A percentile compares a stretch with the other conserved stretches of the same genome.
Conservation (phyloP, 2,113 vertebrate species). For the Tetrax tetrax region DNA sequence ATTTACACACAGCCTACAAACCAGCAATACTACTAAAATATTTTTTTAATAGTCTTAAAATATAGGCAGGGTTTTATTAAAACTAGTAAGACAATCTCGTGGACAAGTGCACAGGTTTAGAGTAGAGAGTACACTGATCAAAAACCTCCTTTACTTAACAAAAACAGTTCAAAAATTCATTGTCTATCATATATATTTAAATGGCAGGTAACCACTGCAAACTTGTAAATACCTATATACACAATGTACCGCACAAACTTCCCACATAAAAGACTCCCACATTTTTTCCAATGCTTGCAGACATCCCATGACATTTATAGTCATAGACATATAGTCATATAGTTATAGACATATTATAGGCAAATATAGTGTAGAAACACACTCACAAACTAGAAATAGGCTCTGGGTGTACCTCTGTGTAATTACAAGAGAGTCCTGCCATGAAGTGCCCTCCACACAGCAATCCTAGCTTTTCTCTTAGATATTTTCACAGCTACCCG, state of each 20-base stretch:
- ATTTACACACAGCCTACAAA: constrained; percentile 20
- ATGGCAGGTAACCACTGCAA: not conserved
- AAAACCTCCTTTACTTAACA: not conserved
- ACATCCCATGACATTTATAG: not conserved
- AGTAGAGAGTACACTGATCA: not conserved
- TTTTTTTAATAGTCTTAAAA: not conserved
- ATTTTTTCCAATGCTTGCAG: not conserved
- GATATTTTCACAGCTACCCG: not conserved
- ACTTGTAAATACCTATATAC: not conserved
- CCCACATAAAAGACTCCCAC: not conserved
- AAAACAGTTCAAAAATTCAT: not conserved
- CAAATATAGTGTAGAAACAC: not conserved
- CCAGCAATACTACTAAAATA: not conserved
- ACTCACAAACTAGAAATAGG: not conserved
- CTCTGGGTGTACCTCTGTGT: not conserved
- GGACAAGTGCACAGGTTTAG: not conserved
- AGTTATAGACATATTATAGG: too few species aligned
- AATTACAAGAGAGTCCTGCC: not conserved
- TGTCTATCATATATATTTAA: not conserved
- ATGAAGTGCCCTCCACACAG: not conserved
- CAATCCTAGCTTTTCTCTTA: not conserved
- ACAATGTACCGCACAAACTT: accelerated
- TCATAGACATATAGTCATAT: too few species aligned
- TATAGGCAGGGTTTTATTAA: not conserved
- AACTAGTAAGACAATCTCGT: not conserved